Percentiles rank a stretch among this genome's conserved stretches.
These are phyloP conservation scores for Diceros bicornis DNA, from an alignment of 2,797 vertebrate genomes.

Conservation along the genomic window DNA sequence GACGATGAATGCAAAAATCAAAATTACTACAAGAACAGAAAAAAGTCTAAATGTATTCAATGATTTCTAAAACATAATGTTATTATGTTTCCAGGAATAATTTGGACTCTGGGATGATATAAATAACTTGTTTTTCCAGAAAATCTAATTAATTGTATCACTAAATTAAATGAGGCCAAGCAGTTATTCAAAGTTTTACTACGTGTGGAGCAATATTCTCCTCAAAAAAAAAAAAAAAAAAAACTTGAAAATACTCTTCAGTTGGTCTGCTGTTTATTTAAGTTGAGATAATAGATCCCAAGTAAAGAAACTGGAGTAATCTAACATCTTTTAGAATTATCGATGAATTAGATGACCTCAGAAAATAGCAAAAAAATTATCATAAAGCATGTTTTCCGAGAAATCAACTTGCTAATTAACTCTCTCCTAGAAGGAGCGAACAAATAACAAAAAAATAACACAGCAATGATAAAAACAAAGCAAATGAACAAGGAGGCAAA, in stretches of 20 bases:
- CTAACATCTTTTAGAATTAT: background rate
- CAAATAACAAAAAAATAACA: background rate
- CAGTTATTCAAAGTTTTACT: background rate
- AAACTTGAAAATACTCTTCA: background rate
- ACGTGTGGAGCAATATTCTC: background rate
- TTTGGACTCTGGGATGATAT: background rate
- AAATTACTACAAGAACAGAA: background rate
- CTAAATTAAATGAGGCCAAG: background rate
- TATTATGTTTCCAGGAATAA: background rate
- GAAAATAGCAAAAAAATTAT: background rate
- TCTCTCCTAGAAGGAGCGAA: background rate
- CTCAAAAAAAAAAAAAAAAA: background rate
- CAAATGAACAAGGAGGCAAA: background rate
- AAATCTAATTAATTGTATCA: background rate
- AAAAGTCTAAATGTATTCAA: background rate
- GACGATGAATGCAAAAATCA: background rate
- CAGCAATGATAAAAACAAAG: background rate
- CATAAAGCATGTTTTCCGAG: background rate
- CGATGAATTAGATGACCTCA: background rate
- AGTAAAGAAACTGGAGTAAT: background rate
- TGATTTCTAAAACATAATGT: background rate
- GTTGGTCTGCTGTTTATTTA: slow-evolving; percentile 13
- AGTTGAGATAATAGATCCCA: background rate
- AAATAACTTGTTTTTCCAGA: background rate
- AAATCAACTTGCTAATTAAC: background rate